These are phyloP conservation scores for Galeruca laticollis DNA, from an alignment of 2,888 invertebrate genomes.

Conservation along the genomic window DNA sequence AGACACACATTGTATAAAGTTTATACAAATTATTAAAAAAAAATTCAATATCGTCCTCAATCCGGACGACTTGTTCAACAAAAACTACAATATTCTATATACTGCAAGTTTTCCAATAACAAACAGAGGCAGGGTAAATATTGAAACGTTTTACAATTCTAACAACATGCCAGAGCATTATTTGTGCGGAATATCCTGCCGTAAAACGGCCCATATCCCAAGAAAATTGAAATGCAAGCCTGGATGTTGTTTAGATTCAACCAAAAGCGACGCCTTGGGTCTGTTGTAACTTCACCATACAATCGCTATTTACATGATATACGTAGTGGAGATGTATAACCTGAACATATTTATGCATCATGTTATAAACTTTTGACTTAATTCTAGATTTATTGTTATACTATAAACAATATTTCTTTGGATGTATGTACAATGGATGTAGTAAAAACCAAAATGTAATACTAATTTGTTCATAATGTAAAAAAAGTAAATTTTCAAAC, in stretches of 20 bases:
- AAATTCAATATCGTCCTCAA: too few relatives aligned
- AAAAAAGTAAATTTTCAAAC: too few relatives aligned
- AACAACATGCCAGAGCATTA: constrained; percentile 35
- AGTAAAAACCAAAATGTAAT: too few relatives aligned
- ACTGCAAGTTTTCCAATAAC: constrained; percentile 8
- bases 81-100: background rate
- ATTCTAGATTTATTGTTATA: background rate
- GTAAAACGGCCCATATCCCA: constrained; percentile 44
- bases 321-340: too few relatives aligned
- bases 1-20: too few relatives aligned
- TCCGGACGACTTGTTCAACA: background rate
- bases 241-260: constrained; percentile 49
- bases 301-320: constrained; percentile 38
- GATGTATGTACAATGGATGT: too few relatives aligned
- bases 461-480: too few relatives aligned
- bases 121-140: constrained; percentile 9
- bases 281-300: constrained; percentile 37
- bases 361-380: constrained; percentile 29
- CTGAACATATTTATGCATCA: constrained; percentile 36
- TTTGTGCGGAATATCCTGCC: constrained; percentile 39
- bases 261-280: constrained; percentile 47
- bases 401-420: background rate
- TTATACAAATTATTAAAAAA: too few relatives aligned
- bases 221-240: constrained; percentile 53
- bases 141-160: constrained; percentile 36